These are phyloP conservation scores for Malurus alboscapulatus DNA, from an alignment of 2,113 vertebrate species.

Conservation along the genomic window DNA sequence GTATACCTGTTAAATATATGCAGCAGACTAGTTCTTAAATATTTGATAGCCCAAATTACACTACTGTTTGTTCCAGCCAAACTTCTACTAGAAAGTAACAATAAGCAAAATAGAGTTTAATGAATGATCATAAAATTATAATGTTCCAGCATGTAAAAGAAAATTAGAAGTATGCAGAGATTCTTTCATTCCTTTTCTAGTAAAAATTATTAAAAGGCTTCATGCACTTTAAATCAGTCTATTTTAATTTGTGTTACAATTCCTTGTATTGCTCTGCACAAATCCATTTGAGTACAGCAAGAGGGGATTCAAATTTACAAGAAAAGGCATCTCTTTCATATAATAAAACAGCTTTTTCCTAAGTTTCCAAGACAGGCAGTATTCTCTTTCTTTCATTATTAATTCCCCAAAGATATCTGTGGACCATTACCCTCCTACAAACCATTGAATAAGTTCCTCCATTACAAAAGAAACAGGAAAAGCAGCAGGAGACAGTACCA, in stretches of 20 bases:
- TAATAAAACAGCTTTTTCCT: not conserved
- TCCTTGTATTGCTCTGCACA: not conserved
- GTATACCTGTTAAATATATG: not conserved
- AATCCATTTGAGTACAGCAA: not conserved
- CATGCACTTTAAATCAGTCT: not conserved
- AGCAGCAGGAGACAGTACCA: conserved; percentile 38
- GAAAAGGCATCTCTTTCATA: not conserved
- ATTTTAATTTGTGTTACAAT: conserved; percentile 1
- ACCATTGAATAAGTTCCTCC: not conserved
- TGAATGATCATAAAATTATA: not conserved
- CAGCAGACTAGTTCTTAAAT: not conserved
- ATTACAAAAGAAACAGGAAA: conserved; percentile 55
- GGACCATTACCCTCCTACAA: conserved; percentile 19
- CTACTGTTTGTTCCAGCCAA: not conserved
- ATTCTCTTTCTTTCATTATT: conserved; percentile 23
- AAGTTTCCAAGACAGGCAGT: not conserved
- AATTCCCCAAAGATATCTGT: conserved; percentile 25
- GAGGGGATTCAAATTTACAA: not conserved
- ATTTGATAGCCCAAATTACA: not conserved
- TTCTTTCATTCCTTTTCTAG: not conserved
- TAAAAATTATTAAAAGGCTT: not conserved
- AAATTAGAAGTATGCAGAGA: not conserved
- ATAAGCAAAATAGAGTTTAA: not conserved
- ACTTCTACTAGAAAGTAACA: not conserved
- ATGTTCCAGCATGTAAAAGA: not conserved